Conservation (phyloP, 2,797 vertebrate species). For the Lepus oiostolus region DNA sequence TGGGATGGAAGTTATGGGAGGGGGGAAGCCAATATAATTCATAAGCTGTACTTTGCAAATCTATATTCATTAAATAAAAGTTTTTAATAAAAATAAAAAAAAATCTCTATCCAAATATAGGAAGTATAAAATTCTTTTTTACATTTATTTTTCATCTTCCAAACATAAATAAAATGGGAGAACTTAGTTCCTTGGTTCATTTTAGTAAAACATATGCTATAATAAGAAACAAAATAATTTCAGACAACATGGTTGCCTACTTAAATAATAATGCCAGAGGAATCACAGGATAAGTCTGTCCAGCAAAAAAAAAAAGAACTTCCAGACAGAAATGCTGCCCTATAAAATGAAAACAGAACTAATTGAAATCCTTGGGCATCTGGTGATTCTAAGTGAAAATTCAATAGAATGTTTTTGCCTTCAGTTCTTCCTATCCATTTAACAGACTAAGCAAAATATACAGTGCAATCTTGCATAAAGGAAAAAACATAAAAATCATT, state of each 20-base stretch:
- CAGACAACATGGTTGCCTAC: not conserved
- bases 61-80: too few species aligned
- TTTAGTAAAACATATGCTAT: conserved; percentile 26
- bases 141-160: conserved; percentile 8
- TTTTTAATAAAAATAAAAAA: not conserved
- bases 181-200: not conserved
- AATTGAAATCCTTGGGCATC: conserved; percentile 37
- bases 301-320: conserved; percentile 14
- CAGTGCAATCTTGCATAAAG: conserved; percentile 56
- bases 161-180: not conserved
- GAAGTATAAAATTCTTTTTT: not conserved
- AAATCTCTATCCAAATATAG: not conserved
- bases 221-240: conserved; percentile 27
- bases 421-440: conserved; percentile 44
- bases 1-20: too few species aligned
- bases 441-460: conserved; percentile 58
- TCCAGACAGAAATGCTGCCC: not conserved
- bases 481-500: conserved; percentile 66
- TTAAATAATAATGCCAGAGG: conserved; percentile 4
- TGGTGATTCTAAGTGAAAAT: conserved; percentile 54
- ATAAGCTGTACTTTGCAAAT: too few species aligned
- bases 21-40: too few species aligned
- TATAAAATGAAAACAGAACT: conserved; percentile 36
- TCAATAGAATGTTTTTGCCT: conserved; percentile 25
- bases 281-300: not conserved